Percentiles rank a stretch among this genome's conserved stretches.
phyloP scores from a whole-genome alignment of 2,797 vertebrate species.

The Martes flavigula region DNA sequence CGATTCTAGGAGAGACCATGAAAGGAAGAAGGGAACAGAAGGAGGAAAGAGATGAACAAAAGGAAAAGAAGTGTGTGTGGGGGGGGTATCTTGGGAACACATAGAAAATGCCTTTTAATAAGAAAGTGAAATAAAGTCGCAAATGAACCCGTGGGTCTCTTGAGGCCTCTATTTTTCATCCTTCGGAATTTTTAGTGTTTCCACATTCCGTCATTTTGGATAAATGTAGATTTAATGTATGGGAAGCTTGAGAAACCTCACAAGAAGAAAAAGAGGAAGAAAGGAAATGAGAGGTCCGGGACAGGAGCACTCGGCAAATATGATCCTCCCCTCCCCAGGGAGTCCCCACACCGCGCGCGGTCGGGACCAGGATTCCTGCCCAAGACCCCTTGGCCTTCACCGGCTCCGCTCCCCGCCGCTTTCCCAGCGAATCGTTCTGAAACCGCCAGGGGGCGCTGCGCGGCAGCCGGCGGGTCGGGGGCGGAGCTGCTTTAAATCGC shows the following conservation, averaged over 20 bases:
- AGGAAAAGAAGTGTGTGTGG: not conserved
- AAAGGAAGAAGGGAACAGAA: not conserved
- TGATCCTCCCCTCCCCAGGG: not conserved
- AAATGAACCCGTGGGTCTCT: not conserved
- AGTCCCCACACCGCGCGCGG: accelerated
- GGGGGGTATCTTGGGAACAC: not conserved
- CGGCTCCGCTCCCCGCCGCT: accelerated
- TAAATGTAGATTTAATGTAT: not conserved
- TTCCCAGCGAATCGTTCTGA: accelerated
- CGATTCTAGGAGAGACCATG: not conserved
- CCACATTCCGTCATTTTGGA: not conserved
- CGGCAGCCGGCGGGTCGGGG: not conserved
- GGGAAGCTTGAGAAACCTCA: not conserved
- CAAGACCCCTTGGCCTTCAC: accelerated
- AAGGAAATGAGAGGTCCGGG: accelerated
- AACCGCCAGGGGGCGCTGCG: constrained; percentile 58
- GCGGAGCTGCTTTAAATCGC: constrained; percentile 71
- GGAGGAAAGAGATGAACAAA: not conserved
- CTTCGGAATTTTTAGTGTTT: not conserved
- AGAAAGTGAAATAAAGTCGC: not conserved
- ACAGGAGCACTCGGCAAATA: accelerated
- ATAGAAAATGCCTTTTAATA: not conserved
- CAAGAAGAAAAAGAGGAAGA: not conserved
- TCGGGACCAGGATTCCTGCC: no score
- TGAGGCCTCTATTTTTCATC: not conserved